Evolutionary conservation across 2,113 vertebrate genomes (phyloP).

Genomic region (Thermophis baileyi): DNA sequence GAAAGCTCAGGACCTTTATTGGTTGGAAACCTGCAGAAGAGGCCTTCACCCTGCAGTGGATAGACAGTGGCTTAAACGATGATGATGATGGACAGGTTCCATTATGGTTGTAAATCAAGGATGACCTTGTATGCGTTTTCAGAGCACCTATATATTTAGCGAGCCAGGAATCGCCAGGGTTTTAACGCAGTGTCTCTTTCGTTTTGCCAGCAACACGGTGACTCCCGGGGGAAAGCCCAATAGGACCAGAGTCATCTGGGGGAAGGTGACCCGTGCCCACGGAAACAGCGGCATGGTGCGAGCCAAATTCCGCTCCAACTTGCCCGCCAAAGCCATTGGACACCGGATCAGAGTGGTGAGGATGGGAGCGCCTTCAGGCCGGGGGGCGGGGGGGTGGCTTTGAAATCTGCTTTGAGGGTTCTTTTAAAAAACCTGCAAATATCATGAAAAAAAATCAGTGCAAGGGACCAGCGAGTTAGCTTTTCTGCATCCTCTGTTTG

Average conservation of each 20-base stretch:
- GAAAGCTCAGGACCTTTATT: no score
- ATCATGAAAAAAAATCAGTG: not conserved
- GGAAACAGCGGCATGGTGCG: conserved; percentile 98
- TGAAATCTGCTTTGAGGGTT: not conserved
- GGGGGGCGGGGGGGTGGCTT: not conserved
- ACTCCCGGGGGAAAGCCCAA: conserved; percentile 96
- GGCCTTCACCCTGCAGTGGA: no score
- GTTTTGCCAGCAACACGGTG: conserved; percentile 82
- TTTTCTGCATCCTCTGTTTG: not conserved
- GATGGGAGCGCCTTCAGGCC: not conserved
- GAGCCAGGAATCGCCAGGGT: no score
- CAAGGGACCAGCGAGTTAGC: not conserved
- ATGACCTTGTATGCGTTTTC: not conserved
- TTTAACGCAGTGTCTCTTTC: not conserved
- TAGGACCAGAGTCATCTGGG: conserved; percentile 98
- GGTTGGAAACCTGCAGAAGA: no score
- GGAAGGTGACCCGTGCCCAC: conserved; percentile 92
- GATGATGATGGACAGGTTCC: no score
- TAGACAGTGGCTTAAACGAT: no score
- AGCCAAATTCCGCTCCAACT: conserved; percentile 95
- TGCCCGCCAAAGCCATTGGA: conserved; percentile 96
- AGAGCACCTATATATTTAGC: not conserved
- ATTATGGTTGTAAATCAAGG: not conserved
- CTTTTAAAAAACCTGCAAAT: not conserved
- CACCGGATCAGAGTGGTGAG: conserved; percentile 96